These are phyloP conservation scores for Oncorhynchus keta DNA, from an alignment of 2,113 vertebrate genomes.

Conservation along the genomic window DNA sequence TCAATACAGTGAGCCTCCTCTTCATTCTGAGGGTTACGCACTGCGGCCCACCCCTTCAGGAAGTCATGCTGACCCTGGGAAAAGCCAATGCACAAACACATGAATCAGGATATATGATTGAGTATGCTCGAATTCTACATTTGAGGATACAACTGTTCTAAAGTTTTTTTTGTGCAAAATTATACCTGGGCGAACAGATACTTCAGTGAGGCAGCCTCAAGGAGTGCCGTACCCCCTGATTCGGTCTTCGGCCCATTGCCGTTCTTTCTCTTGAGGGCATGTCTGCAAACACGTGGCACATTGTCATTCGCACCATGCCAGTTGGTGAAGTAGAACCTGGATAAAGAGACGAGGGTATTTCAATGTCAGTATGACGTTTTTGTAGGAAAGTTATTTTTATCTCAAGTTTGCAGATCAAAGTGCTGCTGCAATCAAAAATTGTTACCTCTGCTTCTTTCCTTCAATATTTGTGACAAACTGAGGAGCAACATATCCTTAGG, in stretches of 20 bases:
- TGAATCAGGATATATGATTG: not conserved
- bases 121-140: not conserved
- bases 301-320: conserved; percentile 84
- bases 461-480: not conserved
- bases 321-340: conserved; percentile 85
- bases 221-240: conserved; percentile 75
- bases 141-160: not conserved
- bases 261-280: conserved; percentile 74
- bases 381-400: too few species aligned
- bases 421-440: too few species aligned
- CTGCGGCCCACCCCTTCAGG: conserved; percentile 77
- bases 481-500: not conserved
- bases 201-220: conserved; percentile 76
- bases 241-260: conserved; percentile 61
- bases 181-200: conserved; percentile 86
- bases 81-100: not conserved
- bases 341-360: not conserved
- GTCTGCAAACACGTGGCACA: conserved; percentile 73
- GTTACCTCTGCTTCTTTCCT: too few species aligned
- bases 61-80: not conserved
- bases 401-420: too few species aligned
- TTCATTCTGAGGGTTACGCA: conserved; percentile 73
- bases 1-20: conserved; percentile 81
- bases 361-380: too few species aligned
- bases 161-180: not conserved